Base-by-base conservation (phyloP, 2,797 vertebrate genomes). In the Manis crassicaudata region DNA sequence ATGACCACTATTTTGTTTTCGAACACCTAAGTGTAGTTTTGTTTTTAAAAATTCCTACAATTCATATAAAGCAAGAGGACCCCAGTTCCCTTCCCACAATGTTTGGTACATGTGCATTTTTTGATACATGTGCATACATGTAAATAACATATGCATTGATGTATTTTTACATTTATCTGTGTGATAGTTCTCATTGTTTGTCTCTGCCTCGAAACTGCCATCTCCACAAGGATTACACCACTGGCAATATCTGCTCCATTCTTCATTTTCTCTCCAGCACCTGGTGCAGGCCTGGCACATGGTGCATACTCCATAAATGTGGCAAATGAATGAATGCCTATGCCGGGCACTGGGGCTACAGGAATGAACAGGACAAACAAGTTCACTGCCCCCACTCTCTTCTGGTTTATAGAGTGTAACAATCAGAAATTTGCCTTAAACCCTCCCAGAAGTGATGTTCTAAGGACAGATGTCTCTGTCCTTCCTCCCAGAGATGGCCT, bases 101-200 rank as follows among this genome's bases (percentile, higher is more conserved):
- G 17, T 73, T 85, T 85, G 14, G 29, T 16, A 46, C 46, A 37
- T 32, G 1, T 58, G 10, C 9, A 10, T 62, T 83, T 35, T 60
- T 14, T 11, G 18, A 46, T 25, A 54, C 40, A 46, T 0, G 0
- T 20, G 18, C 6, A 16, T 11, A 80, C 3, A n/a, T 0, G 3
- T 58, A 76, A 83, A 18, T 56, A 35, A 63, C 60, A 12, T 40
- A 23, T 8, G 14, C 50, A 16, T 90, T 40, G 11, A 65, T 56
- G 10, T 62, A 54, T 85, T 67, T 90, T 65, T 67, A 54, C n/a
- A 84, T 76, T 70, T 63, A 37, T 50, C 17, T 75, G 23, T 50
- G 16, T 37, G 60, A 81, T 43, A 65, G 37, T 77, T 72, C 72
- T 92, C n/a, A 54, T 88, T 70, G 85, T 72, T 56, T 72, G 9